A percentile compares a stretch with the other conserved stretches of the same genome.
Conservation (phyloP, 1,140 invertebrate species). For the Lethrus apterus region DNA sequence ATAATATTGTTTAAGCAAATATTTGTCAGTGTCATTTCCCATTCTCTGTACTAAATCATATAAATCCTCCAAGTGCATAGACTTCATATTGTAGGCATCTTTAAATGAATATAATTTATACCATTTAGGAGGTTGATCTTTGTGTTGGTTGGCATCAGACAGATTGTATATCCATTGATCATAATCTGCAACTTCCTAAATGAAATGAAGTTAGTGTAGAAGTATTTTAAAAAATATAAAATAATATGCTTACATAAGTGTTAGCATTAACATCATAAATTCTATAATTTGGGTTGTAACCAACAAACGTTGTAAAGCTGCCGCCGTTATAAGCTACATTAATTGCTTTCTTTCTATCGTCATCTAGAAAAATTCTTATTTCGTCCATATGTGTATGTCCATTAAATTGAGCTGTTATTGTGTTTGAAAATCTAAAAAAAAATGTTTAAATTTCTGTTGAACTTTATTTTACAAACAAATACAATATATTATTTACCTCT, state of each 20-base stretch:
- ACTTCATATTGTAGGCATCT: constrained; percentile 50
- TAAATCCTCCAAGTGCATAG: constrained; percentile 44
- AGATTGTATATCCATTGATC: constrained; percentile 58
- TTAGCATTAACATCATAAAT: constrained; percentile 59
- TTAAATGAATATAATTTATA: constrained; percentile 45
- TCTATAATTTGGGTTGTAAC: constrained; percentile 76
- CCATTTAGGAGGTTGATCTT: constrained; percentile 41
- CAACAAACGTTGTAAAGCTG: constrained; percentile 56
- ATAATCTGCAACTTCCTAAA: constrained; percentile 48
- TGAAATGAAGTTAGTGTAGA: too few species aligned
- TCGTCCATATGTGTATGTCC: constrained; percentile 76
- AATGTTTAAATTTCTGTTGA: too few species aligned
- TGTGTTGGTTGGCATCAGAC: constrained; percentile 47
- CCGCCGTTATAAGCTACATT: constrained; percentile 72
- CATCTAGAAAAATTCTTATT: constrained; percentile 54
- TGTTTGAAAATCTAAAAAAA: constrained; percentile 44
- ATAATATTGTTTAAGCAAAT: constrained; percentile 23
- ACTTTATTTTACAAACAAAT: too few species aligned
- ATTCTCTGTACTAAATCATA: constrained; percentile 45
- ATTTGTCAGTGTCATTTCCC: constrained; percentile 19
- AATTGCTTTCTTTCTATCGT: constrained; percentile 45
- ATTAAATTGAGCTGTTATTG: constrained; percentile 70
- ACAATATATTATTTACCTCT: constrained; percentile 41
- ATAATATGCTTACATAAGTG: constrained; percentile 51
- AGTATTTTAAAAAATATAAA: neutral